Evolutionary conservation across 1,140 invertebrate species (phyloP), one percentile per base, ranked within the genome.

Genomic region (Gryon sp.): DNA sequence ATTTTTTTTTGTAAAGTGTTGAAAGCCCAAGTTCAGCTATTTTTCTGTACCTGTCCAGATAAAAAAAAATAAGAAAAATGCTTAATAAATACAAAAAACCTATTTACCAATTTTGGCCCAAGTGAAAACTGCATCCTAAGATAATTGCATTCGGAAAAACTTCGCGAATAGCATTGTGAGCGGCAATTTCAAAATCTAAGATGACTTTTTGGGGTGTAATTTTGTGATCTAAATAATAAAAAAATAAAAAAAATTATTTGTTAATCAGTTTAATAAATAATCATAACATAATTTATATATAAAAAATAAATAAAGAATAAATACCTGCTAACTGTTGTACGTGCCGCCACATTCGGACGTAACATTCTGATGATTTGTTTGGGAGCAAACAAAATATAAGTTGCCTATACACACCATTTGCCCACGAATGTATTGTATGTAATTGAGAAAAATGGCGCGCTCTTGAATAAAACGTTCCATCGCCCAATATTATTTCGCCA

Each of bases 61-160:
- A n/a, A 22, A 43, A n/a, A 43, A 43, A 43, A 43, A 22, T 8
- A 11, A 22, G 0, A 19, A 43, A 43, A 22, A 22, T 20, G n/a
- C n/a, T n/a, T n/a, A n/a, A n/a, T n/a, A n/a, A n/a, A 43, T 22
- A 43, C n/a, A n/a, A 43, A 40, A 40, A 40, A n/a, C n/a, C n/a
- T n/a, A 22, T 43, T 8, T 46, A 28, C 43, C 43, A 46, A 46
- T 46, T 46, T 28, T 46, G 43, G n/a, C 43, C 43, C 11, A 46
- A 28, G 6, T 46, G 43, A 9, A 46, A 46, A 46, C 43, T 46
- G 14, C 43, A 46, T n/a, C 22, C 43, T 28, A 4, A 15, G 15
- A 46, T 28, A 11, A 7, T 14, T 7, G 12, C 22, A 15, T 46
- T 46, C 28, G 43, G 43, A 46, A 46, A 28, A 26, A 26, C 20